These are phyloP conservation scores for Crenuchus spilurus DNA, from an alignment of 2,797 vertebrate genomes.

Conservation along the genomic window DNA sequence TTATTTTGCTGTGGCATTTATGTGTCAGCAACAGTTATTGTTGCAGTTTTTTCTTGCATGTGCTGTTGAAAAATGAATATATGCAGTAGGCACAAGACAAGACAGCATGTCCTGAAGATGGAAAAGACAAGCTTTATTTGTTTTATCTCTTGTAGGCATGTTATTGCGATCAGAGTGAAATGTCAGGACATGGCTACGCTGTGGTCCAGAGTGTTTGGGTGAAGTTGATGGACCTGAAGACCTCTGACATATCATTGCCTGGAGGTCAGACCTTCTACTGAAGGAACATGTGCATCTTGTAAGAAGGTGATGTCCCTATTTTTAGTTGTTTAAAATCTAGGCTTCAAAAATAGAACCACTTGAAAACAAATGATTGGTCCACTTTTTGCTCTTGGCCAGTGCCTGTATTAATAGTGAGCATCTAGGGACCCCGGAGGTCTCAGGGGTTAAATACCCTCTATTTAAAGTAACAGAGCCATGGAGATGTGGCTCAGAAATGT, in stretches of 20 bases:
- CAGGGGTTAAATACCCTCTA: constrained; percentile 91
- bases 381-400: constrained; percentile 85
- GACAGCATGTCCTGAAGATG: neutral
- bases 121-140: neutral
- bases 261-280: constrained; percentile 65
- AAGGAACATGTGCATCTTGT: constrained; percentile 70
- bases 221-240: constrained; percentile 70
- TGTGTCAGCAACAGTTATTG: neutral
- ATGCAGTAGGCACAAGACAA: neutral
- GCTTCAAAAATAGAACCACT: constrained; percentile 81
- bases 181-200: neutral
- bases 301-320: constrained; percentile 83
- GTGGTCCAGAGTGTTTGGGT: constrained; percentile 59
- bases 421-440: constrained; percentile 82
- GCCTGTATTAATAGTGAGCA: constrained; percentile 89
- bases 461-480: constrained; percentile 85
- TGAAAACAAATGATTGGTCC: constrained; percentile 88
- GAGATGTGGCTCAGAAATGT: constrained; percentile 78
- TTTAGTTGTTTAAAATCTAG: constrained; percentile 92
- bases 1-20: constrained; percentile 30
- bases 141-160: neutral
- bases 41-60: neutral
- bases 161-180: neutral
- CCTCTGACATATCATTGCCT: constrained; percentile 70
- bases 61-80: constrained; percentile 9